phyloP scores from a whole-genome alignment of 2,888 invertebrate genomes.

The Pterostichus niger region DNA sequence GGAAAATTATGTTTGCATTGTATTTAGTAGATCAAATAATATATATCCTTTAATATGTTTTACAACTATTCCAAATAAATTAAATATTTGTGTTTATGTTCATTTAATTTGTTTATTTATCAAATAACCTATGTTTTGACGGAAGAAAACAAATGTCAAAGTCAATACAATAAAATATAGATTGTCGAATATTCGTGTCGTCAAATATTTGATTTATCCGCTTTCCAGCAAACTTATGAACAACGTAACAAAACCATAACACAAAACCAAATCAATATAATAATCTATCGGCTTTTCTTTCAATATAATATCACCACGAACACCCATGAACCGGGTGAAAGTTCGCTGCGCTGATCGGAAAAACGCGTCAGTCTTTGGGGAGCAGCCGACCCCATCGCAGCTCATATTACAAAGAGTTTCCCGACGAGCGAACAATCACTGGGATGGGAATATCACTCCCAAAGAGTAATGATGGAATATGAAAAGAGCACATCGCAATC shows the following conservation, averaged over 20 bases:
- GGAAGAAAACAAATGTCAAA: no score
- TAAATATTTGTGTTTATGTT: no score
- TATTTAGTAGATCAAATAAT: no score
- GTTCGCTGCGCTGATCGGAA: slow-evolving; percentile 1
- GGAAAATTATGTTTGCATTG: no score
- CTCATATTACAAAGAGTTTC: slow-evolving; percentile 33
- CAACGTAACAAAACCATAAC: background rate
- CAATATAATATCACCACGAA: slow-evolving; percentile 17
- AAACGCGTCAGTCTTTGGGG: slow-evolving; percentile 20
- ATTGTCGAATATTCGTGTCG: no score
- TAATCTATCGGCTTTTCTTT: slow-evolving; percentile 48
- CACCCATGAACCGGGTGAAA: background rate
- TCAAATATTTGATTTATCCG: no score
- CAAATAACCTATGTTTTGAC: no score
- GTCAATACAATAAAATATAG: no score
- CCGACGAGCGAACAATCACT: background rate
- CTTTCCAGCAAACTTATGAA: no score
- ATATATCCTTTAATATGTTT: no score
- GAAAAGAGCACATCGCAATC: slow-evolving; percentile 24
- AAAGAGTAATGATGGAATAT: slow-evolving; percentile 51
- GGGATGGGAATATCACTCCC: slow-evolving; percentile 6
- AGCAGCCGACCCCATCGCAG: slow-evolving; percentile 2
- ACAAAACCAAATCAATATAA: slow-evolving; percentile 40
- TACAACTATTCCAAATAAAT: no score
- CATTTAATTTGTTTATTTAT: no score